Evolutionary conservation across 2,113 vertebrate genomes (phyloP).

Genomic region (Montifringilla adamsi): DNA sequence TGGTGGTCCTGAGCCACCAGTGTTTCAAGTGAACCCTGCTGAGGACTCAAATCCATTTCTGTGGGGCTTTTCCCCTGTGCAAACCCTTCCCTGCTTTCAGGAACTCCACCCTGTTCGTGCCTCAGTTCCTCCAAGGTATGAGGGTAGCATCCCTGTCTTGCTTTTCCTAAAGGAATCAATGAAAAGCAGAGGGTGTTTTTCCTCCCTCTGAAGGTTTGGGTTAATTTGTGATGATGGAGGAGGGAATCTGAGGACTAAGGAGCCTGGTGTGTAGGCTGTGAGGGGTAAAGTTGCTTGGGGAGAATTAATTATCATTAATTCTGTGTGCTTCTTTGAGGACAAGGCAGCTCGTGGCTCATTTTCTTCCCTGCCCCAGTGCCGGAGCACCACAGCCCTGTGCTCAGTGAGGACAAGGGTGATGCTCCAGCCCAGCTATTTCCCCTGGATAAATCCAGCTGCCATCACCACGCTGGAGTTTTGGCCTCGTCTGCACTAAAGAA

Average conservation of each 20-base stretch:
- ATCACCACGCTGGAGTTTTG: rapidly evolving
- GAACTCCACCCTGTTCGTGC: not conserved
- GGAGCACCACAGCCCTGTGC: rapidly evolving
- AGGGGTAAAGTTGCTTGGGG: not conserved
- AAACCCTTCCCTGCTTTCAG: not conserved
- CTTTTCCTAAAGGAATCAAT: not conserved
- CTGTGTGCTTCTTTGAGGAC: not conserved
- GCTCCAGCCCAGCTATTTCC: not conserved
- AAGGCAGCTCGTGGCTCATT: not conserved
- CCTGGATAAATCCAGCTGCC: not conserved
- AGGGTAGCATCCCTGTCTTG: not conserved
- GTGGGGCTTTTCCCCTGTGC: not conserved
- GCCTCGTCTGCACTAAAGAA: not conserved
- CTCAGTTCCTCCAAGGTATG: not conserved
- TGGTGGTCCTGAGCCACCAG: not conserved
- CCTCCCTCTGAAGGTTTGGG: not conserved
- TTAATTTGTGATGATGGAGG: rapidly evolving
- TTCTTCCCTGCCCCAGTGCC: not conserved
- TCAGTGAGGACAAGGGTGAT: rapidly evolving
- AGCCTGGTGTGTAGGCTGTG: not conserved
- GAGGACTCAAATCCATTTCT: not conserved
- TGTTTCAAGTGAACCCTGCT: not conserved
- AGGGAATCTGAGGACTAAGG: not conserved
- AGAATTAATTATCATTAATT: not conserved
- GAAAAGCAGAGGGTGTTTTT: not conserved